Conservation (phyloP, 2,888 invertebrate species). For the Cryptophagus acutangulus region DNA sequence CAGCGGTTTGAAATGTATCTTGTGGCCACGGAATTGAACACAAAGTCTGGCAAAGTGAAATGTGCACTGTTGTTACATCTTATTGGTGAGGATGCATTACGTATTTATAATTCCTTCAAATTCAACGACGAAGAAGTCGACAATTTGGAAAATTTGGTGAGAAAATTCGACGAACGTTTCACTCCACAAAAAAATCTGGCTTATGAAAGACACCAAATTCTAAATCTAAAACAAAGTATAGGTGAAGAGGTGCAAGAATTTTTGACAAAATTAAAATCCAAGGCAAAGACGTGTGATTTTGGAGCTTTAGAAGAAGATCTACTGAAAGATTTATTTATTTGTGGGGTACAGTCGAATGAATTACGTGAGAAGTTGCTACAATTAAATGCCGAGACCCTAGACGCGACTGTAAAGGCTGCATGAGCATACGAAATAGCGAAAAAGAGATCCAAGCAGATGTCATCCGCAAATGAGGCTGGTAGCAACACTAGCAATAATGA, state of each 20-base stretch:
- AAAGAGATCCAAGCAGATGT: not conserved
- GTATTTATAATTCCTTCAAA: not conserved
- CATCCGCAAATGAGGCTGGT: no score
- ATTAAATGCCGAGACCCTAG: not conserved
- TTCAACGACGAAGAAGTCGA: not conserved
- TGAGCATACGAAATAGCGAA: not conserved
- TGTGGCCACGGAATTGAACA: not conserved
- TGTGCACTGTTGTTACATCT: constrained; percentile 4
- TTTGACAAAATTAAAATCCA: constrained; percentile 4
- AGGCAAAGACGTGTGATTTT: constrained; percentile 2
- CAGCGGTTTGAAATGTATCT: constrained; percentile 3
- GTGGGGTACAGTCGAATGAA: not conserved
- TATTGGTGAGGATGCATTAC: not conserved
- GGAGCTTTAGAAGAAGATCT: constrained; percentile 4
- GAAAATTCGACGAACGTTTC: not conserved
- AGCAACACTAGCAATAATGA: no score
- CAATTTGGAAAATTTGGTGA: not conserved
- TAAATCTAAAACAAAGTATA: not conserved
- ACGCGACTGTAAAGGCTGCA: not conserved
- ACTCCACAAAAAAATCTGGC: not conserved
- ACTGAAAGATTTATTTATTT: constrained; percentile 3
- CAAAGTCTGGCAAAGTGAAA: not conserved
- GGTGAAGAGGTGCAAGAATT: not conserved
- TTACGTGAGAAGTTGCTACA: not conserved
- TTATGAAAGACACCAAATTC: constrained; percentile 3